These are phyloP conservation scores for Daboia siamensis DNA, from an alignment of 2,113 vertebrate species.

Conservation along the genomic window DNA sequence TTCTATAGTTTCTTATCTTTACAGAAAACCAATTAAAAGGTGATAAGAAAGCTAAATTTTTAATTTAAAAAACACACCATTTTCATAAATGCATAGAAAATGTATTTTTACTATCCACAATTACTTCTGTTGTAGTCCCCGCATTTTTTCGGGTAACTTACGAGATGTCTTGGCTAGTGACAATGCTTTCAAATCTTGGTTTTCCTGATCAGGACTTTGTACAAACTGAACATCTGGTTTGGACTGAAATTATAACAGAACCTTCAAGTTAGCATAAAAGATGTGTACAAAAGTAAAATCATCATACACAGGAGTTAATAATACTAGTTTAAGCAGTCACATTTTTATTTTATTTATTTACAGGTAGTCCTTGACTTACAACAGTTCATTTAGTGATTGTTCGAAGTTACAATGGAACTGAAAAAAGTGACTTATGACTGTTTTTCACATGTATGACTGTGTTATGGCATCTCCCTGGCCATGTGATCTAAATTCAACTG, in stretches of 20 bases:
- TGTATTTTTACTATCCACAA: neutral
- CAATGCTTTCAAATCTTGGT: constrained; percentile 69
- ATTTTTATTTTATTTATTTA: neutral
- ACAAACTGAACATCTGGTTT: constrained; percentile 87
- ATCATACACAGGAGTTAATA: neutral
- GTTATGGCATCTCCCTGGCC: neutral
- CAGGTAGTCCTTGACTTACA: neutral
- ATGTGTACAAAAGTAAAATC: no score
- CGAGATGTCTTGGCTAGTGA: constrained; percentile 72
- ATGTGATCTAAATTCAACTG: neutral
- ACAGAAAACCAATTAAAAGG: neutral
- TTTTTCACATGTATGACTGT: neutral
- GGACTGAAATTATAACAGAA: constrained; percentile 74
- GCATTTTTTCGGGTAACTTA: constrained; percentile 68
- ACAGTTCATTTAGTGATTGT: neutral
- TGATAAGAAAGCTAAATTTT: neutral
- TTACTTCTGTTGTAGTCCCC: constrained; percentile 24
- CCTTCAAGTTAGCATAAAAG: constrained; percentile 8
- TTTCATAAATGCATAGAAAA: neutral
- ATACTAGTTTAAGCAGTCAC: neutral
- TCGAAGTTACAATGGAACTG: neutral
- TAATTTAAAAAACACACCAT: neutral
- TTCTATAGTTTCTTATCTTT: neutral
- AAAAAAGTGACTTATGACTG: neutral
- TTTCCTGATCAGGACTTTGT: constrained; percentile 77